phyloP scores from a whole-genome alignment of 2,888 invertebrate genomes.

The Prosapia bicincta region DNA sequence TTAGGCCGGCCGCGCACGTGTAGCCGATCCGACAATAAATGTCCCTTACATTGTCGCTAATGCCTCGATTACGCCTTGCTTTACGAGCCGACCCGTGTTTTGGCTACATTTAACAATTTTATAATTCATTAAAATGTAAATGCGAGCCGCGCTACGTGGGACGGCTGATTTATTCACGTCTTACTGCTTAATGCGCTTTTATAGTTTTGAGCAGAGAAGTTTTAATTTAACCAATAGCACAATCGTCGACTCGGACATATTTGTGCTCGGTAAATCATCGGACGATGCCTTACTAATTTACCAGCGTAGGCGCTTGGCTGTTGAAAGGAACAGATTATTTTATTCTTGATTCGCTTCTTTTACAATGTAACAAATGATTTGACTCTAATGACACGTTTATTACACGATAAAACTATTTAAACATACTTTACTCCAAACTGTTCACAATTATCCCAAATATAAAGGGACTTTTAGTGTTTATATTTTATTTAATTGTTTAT shows the following conservation, averaged over 20 bases:
- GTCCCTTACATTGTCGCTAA: background rate
- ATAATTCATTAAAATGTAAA: slow-evolving; percentile 26
- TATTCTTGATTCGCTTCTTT: background rate
- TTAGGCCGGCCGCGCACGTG: background rate
- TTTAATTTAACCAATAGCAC: background rate
- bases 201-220: background rate
- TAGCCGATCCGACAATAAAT: background rate
- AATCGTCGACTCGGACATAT: background rate
- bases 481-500: too few relatives aligned
- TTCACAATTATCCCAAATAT: too few relatives aligned
- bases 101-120: slow-evolving; percentile 27
- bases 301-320: background rate
- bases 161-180: background rate
- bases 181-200: background rate
- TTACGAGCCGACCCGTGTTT: slow-evolving; percentile 12
- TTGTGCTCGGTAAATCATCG: background rate
- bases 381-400: background rate
- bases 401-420: too few relatives aligned
- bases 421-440: too few relatives aligned
- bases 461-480: too few relatives aligned
- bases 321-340: background rate
- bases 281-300: background rate
- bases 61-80: background rate
- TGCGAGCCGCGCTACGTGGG: background rate
- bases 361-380: background rate